Base-by-base conservation (phyloP, 2,888 invertebrate species). In the Hirtodrosophila trivittata region DNA sequence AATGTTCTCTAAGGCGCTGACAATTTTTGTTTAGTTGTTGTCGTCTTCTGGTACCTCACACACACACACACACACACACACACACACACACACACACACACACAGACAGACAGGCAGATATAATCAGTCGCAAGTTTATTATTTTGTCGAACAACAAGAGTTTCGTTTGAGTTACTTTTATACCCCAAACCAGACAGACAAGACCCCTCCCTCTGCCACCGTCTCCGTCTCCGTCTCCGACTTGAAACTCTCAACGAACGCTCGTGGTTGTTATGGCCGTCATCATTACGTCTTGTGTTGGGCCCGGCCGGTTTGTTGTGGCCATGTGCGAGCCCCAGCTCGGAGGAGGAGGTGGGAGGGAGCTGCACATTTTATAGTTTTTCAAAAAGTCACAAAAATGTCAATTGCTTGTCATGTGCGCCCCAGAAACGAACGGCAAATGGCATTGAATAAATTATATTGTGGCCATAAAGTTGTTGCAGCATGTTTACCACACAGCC, bases 311-410 rank as follows among this genome's bases (percentile, higher is more conserved):
- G 13, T 37, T 52, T 46, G 33, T 52, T 38, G 55, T 59, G 32
- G 38, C 42, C 73, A 43, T 67, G 68, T 58, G 57, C 54, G 57
- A 21, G n/a, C n/a, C n/a, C n/a, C n/a, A n/a, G n/a, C n/a, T n/a
- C n/a, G n/a, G n/a, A n/a, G n/a, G n/a, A n/a, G n/a, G n/a, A n/a
- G n/a, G n/a, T n/a, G n/a, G n/a, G 46, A 28, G 35, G 16, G 41
- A 56, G 72, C 65, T 84, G 82, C 87, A 86, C 87, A 86, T 82
- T 87, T 83, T 87, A 83, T 83, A 83, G 87, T 83, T 83, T 73
- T 87, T 74, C 47, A 57, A 85, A 87, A 83, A 85, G 87, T 84
- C 87, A 65, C 81, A 87, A 86, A 87, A 84, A 87, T 84, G 87
- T 85, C 86, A 78, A 86, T 87, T 82, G 85, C 77, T 81, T 84